These are phyloP conservation scores for Drosophila basisetae DNA, from an alignment of 2,888 invertebrate species.

Conservation along the genomic window DNA sequence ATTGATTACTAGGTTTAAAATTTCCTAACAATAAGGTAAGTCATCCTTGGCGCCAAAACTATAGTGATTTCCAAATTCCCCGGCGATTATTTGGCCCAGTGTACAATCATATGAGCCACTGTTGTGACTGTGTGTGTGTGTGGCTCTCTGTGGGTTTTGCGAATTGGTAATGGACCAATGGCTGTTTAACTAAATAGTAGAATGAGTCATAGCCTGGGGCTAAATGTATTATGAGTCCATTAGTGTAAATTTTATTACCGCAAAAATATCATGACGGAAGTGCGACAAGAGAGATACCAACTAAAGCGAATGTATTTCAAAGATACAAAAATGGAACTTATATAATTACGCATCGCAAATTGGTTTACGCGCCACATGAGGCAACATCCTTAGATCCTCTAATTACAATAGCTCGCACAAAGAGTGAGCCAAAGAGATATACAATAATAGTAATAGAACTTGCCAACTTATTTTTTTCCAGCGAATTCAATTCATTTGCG, in stretches of 20 bases:
- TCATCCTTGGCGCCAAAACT: background rate
- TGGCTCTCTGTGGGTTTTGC: constrained; percentile 33
- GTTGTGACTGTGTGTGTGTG: constrained; percentile 7
- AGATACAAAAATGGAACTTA: constrained; percentile 51
- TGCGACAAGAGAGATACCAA: constrained; percentile 22
- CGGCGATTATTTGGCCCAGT: background rate
- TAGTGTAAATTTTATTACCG: constrained; percentile 72
- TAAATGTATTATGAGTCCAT: constrained; percentile 68
- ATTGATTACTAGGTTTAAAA: no score
- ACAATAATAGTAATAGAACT: background rate
- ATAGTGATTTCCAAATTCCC: background rate
- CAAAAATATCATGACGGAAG: constrained; percentile 46
- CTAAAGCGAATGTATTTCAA: constrained; percentile 31
- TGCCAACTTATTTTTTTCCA: background rate
- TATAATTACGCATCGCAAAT: constrained; percentile 69
- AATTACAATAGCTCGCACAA: constrained; percentile 44
- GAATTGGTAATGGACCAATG: constrained; percentile 26
- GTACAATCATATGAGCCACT: constrained; percentile 37
- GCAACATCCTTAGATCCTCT: constrained; percentile 49
- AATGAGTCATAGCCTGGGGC: constrained; percentile 41
- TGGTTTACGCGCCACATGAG: constrained; percentile 65
- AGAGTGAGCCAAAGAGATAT: background rate
- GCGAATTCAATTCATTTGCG: constrained; percentile 53
- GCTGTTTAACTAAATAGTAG: background rate
- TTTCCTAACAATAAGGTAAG: no score